Evolutionary conservation across 1,140 invertebrate genomes (phyloP).

Genomic region (Trachelipus rathkii): DNA sequence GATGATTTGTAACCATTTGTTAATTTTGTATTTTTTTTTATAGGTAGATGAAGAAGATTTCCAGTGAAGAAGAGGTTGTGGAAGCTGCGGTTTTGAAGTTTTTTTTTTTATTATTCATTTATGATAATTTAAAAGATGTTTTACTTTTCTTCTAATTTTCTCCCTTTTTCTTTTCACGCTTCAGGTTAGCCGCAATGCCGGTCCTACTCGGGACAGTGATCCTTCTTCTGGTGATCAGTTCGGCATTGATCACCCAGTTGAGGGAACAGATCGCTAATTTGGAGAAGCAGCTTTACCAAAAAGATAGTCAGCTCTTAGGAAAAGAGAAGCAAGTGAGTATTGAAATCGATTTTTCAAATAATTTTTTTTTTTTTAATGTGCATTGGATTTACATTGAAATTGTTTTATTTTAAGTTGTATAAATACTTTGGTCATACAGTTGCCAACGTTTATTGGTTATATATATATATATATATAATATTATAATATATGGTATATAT

Average conservation of each 20-base stretch:
- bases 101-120: too few species aligned
- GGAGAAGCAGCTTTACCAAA: conserved; percentile 80
- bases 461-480: conserved; percentile 1
- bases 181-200: neutral
- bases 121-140: too few species aligned
- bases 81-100: too few species aligned
- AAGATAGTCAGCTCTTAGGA: conserved; percentile 77
- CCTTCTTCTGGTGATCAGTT: conserved; percentile 88
- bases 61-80: too few species aligned
- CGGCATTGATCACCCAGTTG: conserved; percentile 85
- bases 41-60: too few species aligned
- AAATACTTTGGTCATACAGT: neutral
- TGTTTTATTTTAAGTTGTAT: too few species aligned
- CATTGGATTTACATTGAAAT: neutral
- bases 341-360: conserved; percentile 41
- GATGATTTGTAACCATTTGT: too few species aligned
- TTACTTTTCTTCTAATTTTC: too few species aligned
- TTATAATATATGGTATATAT: too few species aligned
- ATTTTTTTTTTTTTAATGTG: neutral
- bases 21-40: too few species aligned
- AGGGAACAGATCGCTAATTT: conserved; percentile 87
- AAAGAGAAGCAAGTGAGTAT: conserved; percentile 82
- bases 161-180: too few species aligned
- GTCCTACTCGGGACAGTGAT: conserved; percentile 55
- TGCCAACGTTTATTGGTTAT: neutral